Conservation (phyloP, 2,888 invertebrate species). For the Cybosia mesomella region DNA sequence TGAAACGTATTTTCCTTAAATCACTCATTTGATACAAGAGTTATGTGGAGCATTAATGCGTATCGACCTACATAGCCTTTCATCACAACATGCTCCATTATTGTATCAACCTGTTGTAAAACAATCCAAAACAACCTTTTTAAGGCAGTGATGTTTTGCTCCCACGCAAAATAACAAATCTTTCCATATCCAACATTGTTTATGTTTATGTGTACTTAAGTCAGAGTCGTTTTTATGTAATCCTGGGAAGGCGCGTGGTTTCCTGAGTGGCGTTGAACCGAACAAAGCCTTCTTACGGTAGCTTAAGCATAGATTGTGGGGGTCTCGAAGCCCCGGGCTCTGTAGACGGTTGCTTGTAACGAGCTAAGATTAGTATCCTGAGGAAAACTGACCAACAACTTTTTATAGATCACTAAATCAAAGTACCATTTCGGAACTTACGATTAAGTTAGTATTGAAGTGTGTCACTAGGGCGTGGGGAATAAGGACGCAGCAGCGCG, state of each 20-base stretch:
- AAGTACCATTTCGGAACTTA: slow-evolving; percentile 10
- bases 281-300: slow-evolving; percentile 45
- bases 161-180: slow-evolving; percentile 29
- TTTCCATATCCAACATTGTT: slow-evolving; percentile 36
- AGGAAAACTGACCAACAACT: slow-evolving; percentile 24
- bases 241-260: slow-evolving; percentile 29
- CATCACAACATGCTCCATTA: not conserved
- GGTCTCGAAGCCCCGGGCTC: slow-evolving; percentile 7
- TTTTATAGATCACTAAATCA: slow-evolving; percentile 33
- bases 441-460: not conserved
- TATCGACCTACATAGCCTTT: not conserved
- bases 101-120: slow-evolving; percentile 17
- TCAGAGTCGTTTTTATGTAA: slow-evolving; percentile 47
- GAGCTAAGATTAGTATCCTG: slow-evolving; percentile 33
- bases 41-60: not conserved
- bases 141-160: slow-evolving; percentile 13
- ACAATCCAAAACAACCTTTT: slow-evolving; percentile 15
- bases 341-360: slow-evolving; percentile 13
- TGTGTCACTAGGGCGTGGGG: not conserved
- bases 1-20: not conserved
- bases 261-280: slow-evolving; percentile 34
- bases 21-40: not conserved
- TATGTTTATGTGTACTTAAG: slow-evolving; percentile 40
- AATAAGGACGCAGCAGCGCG: not conserved
- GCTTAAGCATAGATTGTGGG: slow-evolving; percentile 45